Evolutionary conservation across 2,113 vertebrate genomes (phyloP).

Genomic region (Daboia siamensis): DNA sequence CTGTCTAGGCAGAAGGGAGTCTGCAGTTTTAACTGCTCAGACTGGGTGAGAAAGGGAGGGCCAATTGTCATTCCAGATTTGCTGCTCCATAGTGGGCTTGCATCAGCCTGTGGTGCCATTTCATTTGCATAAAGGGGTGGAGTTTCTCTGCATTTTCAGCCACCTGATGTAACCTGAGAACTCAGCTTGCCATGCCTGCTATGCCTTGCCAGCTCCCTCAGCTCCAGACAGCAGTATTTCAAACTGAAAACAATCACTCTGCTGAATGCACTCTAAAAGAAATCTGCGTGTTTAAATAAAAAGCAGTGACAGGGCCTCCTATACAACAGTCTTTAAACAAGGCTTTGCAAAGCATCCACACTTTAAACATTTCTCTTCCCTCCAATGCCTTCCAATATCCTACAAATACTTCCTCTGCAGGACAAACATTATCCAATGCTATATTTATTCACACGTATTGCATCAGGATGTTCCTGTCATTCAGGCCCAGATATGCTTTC

Average conservation of each 20-base stretch:
- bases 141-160: conserved; percentile 71
- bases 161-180: conserved; percentile 67
- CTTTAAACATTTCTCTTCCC: background rate
- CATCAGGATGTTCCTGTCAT: conserved; percentile 4
- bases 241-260: background rate
- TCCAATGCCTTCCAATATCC: background rate
- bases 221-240: conserved; percentile 10
- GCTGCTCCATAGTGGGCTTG: conserved; percentile 61
- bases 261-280: background rate
- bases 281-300: background rate
- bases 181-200: conserved; percentile 25
- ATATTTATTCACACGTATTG: conserved; percentile 1
- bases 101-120: conserved; percentile 72
- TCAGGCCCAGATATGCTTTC: conserved; percentile 30
- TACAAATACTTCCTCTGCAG: background rate
- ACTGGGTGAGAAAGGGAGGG: conserved; percentile 41
- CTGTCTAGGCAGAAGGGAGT: conserved; percentile 24
- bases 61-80: conserved; percentile 48
- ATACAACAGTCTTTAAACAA: background rate
- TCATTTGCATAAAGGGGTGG: conserved; percentile 74
- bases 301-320: background rate
- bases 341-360: background rate
- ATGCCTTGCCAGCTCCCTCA: conserved; percentile 17
- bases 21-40: conserved; percentile 36
- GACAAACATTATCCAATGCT: conserved; percentile 8